Conservation (phyloP, 2,113 vertebrate genomes). For the Calyptommatus sinebrachiatus region DNA sequence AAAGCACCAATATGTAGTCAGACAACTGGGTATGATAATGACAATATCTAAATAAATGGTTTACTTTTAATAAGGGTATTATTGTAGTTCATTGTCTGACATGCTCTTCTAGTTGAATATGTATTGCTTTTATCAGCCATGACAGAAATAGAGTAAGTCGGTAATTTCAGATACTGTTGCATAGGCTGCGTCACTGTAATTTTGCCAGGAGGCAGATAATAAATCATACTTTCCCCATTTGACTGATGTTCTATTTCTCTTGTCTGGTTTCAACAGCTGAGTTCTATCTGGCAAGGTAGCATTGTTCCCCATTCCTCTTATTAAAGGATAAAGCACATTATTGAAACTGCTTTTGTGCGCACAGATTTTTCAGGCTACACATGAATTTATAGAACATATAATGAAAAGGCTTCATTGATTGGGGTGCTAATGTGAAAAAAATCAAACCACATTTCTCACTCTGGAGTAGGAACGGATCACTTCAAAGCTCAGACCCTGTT, state of each 20-base stretch:
- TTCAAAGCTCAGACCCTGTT: neutral
- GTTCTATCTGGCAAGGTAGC: constrained; percentile 52
- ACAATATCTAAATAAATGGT: constrained; percentile 36
- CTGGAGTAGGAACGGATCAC: constrained; percentile 20
- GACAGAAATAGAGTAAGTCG: constrained; percentile 60
- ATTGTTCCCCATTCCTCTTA: constrained; percentile 58
- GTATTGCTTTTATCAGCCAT: constrained; percentile 47
- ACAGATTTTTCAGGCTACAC: constrained; percentile 53
- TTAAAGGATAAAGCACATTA: constrained; percentile 58
- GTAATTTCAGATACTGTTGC: constrained; percentile 60
- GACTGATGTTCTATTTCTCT: constrained; percentile 58
- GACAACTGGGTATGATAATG: constrained; percentile 19
- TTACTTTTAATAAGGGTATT: constrained; percentile 40
- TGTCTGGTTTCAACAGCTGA: constrained; percentile 52
- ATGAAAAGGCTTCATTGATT: constrained; percentile 24
- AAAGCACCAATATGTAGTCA: neutral
- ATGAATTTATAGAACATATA: constrained; percentile 60
- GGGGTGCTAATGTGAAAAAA: constrained; percentile 39
- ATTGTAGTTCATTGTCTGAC: constrained; percentile 51
- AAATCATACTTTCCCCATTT: constrained; percentile 65
- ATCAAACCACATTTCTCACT: constrained; percentile 12
- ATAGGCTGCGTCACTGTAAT: constrained; percentile 49
- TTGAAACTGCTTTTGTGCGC: constrained; percentile 56
- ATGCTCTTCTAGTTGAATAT: constrained; percentile 36
- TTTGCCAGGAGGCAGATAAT: constrained; percentile 61